Evolutionary conservation across 2,113 vertebrate species (phyloP).

Genomic region (Prochilodus magdalenae): DNA sequence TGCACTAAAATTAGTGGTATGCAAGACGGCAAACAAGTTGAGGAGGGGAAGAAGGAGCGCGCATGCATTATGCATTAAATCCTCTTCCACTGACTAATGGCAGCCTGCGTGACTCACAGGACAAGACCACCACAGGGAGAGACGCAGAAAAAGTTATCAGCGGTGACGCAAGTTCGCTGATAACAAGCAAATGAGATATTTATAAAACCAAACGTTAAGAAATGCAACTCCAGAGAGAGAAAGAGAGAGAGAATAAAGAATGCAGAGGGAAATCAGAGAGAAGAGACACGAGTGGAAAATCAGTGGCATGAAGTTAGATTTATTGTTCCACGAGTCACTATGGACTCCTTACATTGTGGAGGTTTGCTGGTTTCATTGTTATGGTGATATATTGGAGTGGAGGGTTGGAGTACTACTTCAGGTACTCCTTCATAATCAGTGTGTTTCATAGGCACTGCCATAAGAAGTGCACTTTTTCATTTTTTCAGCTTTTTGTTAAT

Average conservation of each 20-base stretch:
- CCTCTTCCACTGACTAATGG: constrained; percentile 39
- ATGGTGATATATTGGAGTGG: not conserved
- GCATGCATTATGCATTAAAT: constrained; percentile 51
- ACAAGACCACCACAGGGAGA: constrained; percentile 26
- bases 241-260: not conserved
- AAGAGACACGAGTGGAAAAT: not conserved
- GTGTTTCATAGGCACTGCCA: not conserved
- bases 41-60: constrained; percentile 24
- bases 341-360: not conserved
- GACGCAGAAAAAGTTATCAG: not conserved
- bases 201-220: constrained; percentile 7
- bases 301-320: not conserved
- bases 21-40: constrained; percentile 34
- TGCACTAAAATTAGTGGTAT: constrained; percentile 44
- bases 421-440: not conserved
- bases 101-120: constrained; percentile 46
- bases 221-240: not conserved
- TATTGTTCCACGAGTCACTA: not conserved
- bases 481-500: not conserved
- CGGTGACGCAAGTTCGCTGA: constrained; percentile 17
- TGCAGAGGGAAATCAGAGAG: not conserved
- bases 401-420: not conserved
- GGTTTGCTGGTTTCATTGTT: not conserved
- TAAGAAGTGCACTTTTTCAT: not conserved
- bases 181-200: constrained; percentile 30